A percentile compares a stretch with the other conserved stretches of the same genome.
phyloP scores from a whole-genome alignment of 2,797 vertebrate genomes.

The Tapirus indicus region DNA sequence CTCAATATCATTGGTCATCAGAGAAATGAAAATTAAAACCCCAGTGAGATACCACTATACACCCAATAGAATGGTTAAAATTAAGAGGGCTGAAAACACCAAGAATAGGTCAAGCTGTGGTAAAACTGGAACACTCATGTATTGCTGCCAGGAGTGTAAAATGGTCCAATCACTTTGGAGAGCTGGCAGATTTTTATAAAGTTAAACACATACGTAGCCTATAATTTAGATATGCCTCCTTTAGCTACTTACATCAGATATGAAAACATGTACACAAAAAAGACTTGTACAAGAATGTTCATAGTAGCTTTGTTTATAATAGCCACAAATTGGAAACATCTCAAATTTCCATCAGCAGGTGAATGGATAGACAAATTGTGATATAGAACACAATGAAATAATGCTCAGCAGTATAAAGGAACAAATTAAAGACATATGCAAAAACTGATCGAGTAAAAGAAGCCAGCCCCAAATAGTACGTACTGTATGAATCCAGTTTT shows the following conservation, averaged over 20 bases:
- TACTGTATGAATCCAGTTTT: not conserved
- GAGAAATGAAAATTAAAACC: slow-evolving; percentile 32
- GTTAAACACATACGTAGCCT: not conserved
- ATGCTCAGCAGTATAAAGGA: not conserved
- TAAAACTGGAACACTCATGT: not conserved
- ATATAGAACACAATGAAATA: not conserved
- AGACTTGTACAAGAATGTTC: not conserved
- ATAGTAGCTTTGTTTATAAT: not conserved
- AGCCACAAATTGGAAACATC: not conserved
- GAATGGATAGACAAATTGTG: not conserved
- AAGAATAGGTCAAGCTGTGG: not conserved
- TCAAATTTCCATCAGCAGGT: not conserved
- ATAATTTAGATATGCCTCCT: not conserved
- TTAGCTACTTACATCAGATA: not conserved
- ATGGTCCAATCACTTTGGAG: not conserved
- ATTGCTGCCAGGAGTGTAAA: not conserved
- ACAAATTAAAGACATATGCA: not conserved
- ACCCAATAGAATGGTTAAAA: not conserved
- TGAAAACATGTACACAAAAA: not conserved
- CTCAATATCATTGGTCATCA: not conserved
- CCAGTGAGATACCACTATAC: not conserved
- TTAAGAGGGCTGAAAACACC: not conserved
- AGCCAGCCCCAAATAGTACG: not conserved
- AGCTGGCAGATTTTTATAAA: not conserved
- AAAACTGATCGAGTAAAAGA: not conserved